Evolutionary conservation across 2,888 invertebrate genomes (phyloP).

Genomic region (Gastracanthus pulcherrimus): DNA sequence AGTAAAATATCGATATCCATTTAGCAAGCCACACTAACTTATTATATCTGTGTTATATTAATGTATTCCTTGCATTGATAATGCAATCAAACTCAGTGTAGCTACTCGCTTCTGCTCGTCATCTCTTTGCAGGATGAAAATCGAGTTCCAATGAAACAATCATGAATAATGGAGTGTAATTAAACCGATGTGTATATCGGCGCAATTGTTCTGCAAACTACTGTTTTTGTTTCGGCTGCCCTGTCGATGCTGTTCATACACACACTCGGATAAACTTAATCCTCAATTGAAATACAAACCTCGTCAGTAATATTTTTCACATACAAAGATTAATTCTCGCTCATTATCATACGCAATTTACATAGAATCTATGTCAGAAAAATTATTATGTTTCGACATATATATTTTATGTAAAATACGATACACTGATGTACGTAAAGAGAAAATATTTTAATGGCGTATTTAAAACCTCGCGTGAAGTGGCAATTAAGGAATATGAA

Average conservation of each 20-base stretch:
- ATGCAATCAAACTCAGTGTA: conserved; percentile 17
- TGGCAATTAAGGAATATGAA: too few species aligned
- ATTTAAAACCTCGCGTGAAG: too few species aligned
- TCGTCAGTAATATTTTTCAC: conserved; percentile 25
- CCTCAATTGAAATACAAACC: conserved; percentile 27
- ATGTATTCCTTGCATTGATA: conserved; percentile 26
- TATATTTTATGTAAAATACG: too few species aligned
- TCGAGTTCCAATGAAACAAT: conserved; percentile 37
- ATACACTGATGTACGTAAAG: too few species aligned
- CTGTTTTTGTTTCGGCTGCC: conserved; percentile 29
- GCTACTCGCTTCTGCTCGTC: not conserved
- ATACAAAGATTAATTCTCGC: conserved; percentile 11
- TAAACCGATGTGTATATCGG: conserved; percentile 26
- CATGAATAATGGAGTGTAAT: conserved; percentile 54
- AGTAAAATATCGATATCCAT: too few species aligned
- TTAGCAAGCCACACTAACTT: not conserved
- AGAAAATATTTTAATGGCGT: too few species aligned
- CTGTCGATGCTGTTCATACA: not conserved
- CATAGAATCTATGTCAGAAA: too few species aligned
- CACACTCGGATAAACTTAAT: conserved; percentile 25
- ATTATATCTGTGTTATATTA: not conserved
- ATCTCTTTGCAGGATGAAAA: conserved; percentile 27
- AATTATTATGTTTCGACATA: too few species aligned
- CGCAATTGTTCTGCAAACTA: conserved; percentile 36
- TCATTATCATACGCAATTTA: not conserved